phyloP scores from a whole-genome alignment of 35 echinoderm and acorn worm genomes.

The Patiria miniata region DNA sequence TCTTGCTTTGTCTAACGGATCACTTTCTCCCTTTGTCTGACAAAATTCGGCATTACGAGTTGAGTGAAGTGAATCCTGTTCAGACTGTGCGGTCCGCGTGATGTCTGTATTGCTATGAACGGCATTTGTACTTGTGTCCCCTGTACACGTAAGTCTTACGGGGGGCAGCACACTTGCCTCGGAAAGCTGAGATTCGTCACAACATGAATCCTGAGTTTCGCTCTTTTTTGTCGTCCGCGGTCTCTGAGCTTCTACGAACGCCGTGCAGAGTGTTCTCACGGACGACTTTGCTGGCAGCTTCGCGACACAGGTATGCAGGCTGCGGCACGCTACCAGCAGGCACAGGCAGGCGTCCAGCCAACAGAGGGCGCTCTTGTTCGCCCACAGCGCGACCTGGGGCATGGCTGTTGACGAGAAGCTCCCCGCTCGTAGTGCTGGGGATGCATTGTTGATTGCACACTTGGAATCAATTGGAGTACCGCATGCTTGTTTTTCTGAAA shows the following conservation, averaged over 20 bases:
- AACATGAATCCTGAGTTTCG: not conserved
- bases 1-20: constrained; percentile 30
- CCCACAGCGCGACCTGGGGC: constrained; percentile 51
- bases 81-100: too few species aligned
- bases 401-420: not conserved
- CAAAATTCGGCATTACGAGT: not conserved
- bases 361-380: constrained; percentile 75
- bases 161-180: not conserved
- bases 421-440: too few species aligned
- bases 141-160: not conserved
- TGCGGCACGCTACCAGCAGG: constrained; percentile 63
- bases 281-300: constrained; percentile 13
- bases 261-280: constrained; percentile 56
- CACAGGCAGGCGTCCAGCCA: constrained; percentile 85
- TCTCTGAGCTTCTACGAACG: constrained; percentile 69
- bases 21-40: not conserved
- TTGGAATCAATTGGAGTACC: not conserved
- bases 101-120: too few species aligned
- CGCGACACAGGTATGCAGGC: constrained; percentile 56
- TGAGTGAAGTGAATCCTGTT: not conserved
- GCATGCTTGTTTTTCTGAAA: not conserved
- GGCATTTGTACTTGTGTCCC: too few species aligned
- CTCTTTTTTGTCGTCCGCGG: not conserved
- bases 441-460: not conserved
- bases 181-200: not conserved